phyloP scores from a whole-genome alignment of 2,797 vertebrate species.

The Loris lydekkerianus region DNA sequence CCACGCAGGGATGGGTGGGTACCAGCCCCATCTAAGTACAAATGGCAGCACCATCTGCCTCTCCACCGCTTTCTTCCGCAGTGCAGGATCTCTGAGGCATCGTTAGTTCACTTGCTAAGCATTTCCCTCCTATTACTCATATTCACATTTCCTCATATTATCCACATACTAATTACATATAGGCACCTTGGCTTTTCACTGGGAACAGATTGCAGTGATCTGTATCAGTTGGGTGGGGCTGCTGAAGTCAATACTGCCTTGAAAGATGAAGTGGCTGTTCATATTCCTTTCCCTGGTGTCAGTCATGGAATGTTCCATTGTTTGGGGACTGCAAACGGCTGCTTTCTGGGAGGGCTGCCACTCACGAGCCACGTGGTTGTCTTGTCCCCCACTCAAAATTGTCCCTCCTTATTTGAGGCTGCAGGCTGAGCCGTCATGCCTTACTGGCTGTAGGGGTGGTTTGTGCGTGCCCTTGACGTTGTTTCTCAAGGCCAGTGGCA shows the following conservation, averaged over 20 bases:
- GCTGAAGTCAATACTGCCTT: not conserved
- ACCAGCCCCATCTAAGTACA: not conserved
- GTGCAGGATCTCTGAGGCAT: not conserved
- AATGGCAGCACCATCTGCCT: not conserved
- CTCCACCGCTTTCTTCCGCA: not conserved
- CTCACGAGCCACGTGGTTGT: not conserved
- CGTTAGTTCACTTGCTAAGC: not conserved
- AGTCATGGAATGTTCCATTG: not conserved
- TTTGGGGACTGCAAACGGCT: not conserved
- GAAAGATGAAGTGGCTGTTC: not conserved
- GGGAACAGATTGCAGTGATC: not conserved
- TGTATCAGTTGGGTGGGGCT: not conserved
- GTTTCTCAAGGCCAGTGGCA: not conserved
- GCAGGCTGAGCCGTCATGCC: accelerated
- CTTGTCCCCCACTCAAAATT: not conserved
- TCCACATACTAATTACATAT: not conserved
- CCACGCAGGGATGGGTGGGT: not conserved
- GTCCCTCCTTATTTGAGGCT: not conserved
- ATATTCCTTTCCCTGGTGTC: not conserved
- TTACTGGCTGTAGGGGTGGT: not conserved
- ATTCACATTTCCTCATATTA: not conserved
- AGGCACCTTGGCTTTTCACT: not conserved
- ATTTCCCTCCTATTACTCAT: not conserved
- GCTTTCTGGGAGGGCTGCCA: not conserved
- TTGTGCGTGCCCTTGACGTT: not conserved